Evolutionary conservation across 1,140 invertebrate genomes (phyloP).

Genomic region (Sarcophaga peregrina): DNA sequence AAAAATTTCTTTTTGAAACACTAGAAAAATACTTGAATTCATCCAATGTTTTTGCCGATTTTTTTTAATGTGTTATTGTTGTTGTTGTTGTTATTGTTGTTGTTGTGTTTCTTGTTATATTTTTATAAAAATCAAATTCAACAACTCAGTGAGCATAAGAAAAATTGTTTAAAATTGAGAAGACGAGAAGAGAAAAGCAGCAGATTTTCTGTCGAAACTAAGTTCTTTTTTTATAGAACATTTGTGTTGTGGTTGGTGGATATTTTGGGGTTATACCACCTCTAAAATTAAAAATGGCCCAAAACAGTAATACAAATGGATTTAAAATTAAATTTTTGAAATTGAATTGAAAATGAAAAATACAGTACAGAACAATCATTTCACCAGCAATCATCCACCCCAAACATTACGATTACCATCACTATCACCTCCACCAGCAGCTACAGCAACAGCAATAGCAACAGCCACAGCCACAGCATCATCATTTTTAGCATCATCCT

Average conservation of each 20-base stretch:
- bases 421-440: constrained; percentile 25
- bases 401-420: neutral
- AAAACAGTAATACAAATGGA: constrained; percentile 33
- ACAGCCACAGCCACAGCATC: neutral
- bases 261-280: constrained; percentile 48
- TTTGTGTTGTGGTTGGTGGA: constrained; percentile 44
- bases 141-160: neutral
- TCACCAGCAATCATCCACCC: neutral
- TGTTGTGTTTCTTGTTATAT: neutral
- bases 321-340: constrained; percentile 8
- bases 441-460: constrained; percentile 11
- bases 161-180: constrained; percentile 7
- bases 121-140: constrained; percentile 36
- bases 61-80: neutral
- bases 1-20: constrained; percentile 25
- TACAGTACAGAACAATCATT: neutral
- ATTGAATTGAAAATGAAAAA: constrained; percentile 22
- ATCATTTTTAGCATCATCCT: neutral
- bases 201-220: neutral
- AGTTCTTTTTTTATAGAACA: constrained; percentile 33
- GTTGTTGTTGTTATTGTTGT: neutral
- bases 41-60: constrained; percentile 13
- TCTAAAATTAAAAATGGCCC: constrained; percentile 47
- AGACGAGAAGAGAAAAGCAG: neutral
- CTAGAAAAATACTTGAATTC: constrained; percentile 34